A percentile compares a stretch with the other conserved stretches of the same genome.
Conservation (phyloP, 1,140 invertebrate genomes). For the Drosophila asahinai region DNA sequence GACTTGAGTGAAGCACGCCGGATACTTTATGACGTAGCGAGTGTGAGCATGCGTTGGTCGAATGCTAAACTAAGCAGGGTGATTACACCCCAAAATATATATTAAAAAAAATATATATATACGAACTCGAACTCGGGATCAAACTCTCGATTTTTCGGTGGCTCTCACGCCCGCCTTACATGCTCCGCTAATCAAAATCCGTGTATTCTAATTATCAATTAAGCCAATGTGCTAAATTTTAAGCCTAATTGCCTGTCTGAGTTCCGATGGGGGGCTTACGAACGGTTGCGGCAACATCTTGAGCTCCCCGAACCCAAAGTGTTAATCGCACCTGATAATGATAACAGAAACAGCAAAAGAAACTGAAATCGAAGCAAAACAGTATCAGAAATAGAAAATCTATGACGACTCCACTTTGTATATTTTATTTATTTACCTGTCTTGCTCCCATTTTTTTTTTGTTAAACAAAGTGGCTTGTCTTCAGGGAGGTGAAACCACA, state of each 20-base stretch:
- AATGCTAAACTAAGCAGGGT: conserved; percentile 41
- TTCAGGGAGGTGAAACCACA: conserved; percentile 12
- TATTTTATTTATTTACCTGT: conserved; percentile 20
- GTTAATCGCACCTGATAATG: conserved; percentile 50
- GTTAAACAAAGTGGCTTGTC: conserved; percentile 26
- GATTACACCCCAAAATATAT: conserved; percentile 11
- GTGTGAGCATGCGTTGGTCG: conserved; percentile 37
- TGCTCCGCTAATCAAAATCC: conserved; percentile 23
- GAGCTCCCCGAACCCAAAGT: conserved; percentile 18
- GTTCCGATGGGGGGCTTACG: not conserved
- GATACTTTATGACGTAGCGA: conserved; percentile 41
- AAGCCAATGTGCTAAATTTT: conserved; percentile 31
- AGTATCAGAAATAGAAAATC: conserved; percentile 15
- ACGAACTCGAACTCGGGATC: not conserved
- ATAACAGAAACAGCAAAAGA: conserved; percentile 20
- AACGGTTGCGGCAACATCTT: conserved; percentile 5
- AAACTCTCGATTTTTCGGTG: not conserved
- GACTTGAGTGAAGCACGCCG: conserved; percentile 42
- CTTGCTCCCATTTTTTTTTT: conserved; percentile 1
- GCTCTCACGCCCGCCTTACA: conserved; percentile 27
- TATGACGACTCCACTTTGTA: conserved; percentile 12
- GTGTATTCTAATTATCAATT: conserved; percentile 44
- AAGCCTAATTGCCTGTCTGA: conserved; percentile 21
- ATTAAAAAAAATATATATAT: not conserved
- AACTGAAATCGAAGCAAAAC: not conserved